Base-by-base conservation (phyloP, 1,140 invertebrate genomes). In the Caerostris darwini region DNA sequence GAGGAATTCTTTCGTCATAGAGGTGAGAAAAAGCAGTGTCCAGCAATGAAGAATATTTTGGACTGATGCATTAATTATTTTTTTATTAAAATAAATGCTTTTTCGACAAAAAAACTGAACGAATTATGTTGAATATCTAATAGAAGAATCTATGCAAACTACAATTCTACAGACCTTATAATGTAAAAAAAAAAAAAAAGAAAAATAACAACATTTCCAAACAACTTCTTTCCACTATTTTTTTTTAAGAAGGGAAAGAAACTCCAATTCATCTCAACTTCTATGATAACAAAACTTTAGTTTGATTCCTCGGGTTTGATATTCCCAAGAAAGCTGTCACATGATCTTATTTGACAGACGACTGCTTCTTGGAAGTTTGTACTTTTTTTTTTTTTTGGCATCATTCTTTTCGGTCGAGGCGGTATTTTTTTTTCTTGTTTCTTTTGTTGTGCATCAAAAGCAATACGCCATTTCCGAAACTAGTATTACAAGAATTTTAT, bases 241-340 rank as follows among this genome's bases (percentile, higher is more conserved):
- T 77, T 77, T 34, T 34, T 34, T 34, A 34, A 34, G 34, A 34
- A 34, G 19, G 57, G 57, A 83, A 83, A 34, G 0, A n/a, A 83
- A 5, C 56, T 57, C 54, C 56, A n/a, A 83, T 57, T 83, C 19
- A 83, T 83, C 14, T 57, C 82, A n/a, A 17, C 54, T 83, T 17
- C 54, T 19, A 19, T 2, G 54, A 83, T 57, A 57, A 56, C 53
- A 58, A 58, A 83, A 56, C 82, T 83, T 83, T 56, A 83, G 53
- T 83, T 83, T 57, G 81, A 83, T 83, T 83, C 81, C 53, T 10
- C 19, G 17, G 82, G 54, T 83, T 58, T 83, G 82, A 83, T 83
- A n/a, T 83, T 83, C 12, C 56, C 82, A 83, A 83, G 82, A 19
- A 83, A 83, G 82, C 17, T 56, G 56, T 83, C 54, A 83, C 54